A percentile compares a stretch with the other conserved stretches of the same genome.
These are phyloP conservation scores for Dugesia japonica DNA, from an alignment of 2,888 invertebrate species.

Conservation along the genomic window DNA sequence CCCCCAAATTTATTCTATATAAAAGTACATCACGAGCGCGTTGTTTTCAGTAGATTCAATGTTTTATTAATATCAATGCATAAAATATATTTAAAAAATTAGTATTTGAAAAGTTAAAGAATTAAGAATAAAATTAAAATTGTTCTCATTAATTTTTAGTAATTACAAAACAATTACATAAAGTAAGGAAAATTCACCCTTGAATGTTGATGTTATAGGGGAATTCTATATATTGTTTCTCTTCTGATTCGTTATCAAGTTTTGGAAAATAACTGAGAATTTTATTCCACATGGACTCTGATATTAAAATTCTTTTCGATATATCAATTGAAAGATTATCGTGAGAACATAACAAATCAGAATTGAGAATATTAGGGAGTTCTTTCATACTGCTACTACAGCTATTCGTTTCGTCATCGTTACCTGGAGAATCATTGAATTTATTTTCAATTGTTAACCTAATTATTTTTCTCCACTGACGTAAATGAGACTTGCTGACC, in stretches of 20 bases:
- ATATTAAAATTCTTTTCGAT: not conserved
- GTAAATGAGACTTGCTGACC: not conserved
- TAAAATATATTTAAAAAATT: too few species aligned
- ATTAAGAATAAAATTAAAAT: too few species aligned
- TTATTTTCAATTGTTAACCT: not conserved
- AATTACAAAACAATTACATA: too few species aligned
- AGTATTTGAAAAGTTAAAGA: too few species aligned
- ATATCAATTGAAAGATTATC: not conserved
- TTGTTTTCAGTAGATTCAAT: too few species aligned
- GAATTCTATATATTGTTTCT: not conserved
- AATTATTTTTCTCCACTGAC: not conserved
- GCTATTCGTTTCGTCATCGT: not conserved
- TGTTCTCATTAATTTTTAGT: too few species aligned
- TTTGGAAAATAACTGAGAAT: conserved; percentile 2
- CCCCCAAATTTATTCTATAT: too few species aligned
- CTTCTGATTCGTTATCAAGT: not conserved
- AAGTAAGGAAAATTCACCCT: too few species aligned
- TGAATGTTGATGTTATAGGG: not conserved
- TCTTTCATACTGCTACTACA: not conserved
- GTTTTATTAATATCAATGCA: too few species aligned
- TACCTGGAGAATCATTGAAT: not conserved
- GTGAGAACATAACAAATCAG: conserved; percentile 20
- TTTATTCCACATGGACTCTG: not conserved
- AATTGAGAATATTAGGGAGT: not conserved
- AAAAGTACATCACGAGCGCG: too few species aligned